Evolutionary conservation across 2,797 vertebrate genomes (phyloP).

Genomic region (Ctenochaetus hawaiiensis): DNA sequence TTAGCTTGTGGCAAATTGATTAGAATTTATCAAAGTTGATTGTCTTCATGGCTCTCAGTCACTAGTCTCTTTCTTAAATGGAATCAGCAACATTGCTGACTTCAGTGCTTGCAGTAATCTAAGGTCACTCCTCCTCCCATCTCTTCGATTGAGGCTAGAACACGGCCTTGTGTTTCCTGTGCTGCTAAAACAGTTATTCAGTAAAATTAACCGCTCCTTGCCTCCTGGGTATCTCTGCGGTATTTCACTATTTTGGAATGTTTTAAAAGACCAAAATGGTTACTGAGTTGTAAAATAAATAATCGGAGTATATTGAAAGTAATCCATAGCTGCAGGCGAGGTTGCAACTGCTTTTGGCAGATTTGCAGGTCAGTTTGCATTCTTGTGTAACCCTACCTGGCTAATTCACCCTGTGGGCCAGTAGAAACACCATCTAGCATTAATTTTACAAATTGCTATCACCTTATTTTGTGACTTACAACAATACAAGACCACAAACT

Average conservation of each 20-base stretch:
- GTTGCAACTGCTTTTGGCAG: neutral
- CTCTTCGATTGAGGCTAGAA: neutral
- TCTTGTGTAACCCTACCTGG: neutral
- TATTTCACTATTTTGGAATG: neutral
- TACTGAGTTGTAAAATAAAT: neutral
- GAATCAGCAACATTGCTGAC: neutral
- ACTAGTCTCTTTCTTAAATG: neutral
- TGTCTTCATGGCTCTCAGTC: slow-evolving; percentile 35
- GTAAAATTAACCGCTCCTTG: neutral
- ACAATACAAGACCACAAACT: neutral
- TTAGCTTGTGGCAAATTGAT: slow-evolving; percentile 6
- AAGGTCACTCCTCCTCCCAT: neutral
- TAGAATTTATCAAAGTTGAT: slow-evolving; percentile 18
- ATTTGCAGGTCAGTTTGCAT: neutral
- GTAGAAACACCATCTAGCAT: neutral
- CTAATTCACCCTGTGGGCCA: neutral
- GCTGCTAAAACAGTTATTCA: neutral
- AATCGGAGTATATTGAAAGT: neutral
- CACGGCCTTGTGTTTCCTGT: neutral
- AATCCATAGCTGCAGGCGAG: neutral
- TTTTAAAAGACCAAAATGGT: neutral
- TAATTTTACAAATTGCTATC: neutral
- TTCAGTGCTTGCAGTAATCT: neutral
- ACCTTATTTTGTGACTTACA: slow-evolving; percentile 17
- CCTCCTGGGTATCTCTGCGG: neutral